Evolutionary conservation across 2,113 vertebrate genomes (phyloP).

Genomic region (Carettochelys insculpta): DNA sequence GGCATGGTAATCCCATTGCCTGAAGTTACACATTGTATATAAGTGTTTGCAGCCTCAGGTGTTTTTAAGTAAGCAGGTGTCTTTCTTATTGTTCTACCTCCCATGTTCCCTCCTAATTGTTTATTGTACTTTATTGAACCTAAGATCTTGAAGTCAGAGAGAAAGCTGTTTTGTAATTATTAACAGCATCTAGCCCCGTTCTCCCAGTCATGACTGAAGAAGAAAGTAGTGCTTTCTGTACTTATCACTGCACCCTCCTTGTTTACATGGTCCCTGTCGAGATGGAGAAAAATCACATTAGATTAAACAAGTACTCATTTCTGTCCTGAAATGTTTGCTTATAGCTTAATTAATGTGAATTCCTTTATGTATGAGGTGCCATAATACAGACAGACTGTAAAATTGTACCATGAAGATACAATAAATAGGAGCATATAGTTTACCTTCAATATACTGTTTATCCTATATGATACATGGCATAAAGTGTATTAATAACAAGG

Average conservation of each 20-base stretch:
- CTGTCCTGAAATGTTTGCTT: neutral
- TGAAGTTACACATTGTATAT: neutral
- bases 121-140: neutral
- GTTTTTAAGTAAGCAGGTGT: neutral
- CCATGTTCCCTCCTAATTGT: neutral
- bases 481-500: constrained; percentile 15
- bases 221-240: neutral
- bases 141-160: neutral
- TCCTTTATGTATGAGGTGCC: neutral
- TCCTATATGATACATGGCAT: neutral
- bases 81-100: neutral
- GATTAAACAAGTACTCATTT: neutral
- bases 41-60: neutral
- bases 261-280: neutral
- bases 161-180: neutral
- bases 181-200: neutral
- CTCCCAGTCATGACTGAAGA: neutral
- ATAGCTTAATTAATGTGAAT: neutral
- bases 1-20: neutral
- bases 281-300: neutral
- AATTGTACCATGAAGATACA: neutral
- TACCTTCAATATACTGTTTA: neutral
- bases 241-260: neutral
- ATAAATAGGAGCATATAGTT: neutral
- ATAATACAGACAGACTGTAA: neutral